A percentile compares a stretch with the other conserved stretches of the same genome.
Conservation (phyloP, 2,113 vertebrate species). For the Noctilio leporinus region DNA sequence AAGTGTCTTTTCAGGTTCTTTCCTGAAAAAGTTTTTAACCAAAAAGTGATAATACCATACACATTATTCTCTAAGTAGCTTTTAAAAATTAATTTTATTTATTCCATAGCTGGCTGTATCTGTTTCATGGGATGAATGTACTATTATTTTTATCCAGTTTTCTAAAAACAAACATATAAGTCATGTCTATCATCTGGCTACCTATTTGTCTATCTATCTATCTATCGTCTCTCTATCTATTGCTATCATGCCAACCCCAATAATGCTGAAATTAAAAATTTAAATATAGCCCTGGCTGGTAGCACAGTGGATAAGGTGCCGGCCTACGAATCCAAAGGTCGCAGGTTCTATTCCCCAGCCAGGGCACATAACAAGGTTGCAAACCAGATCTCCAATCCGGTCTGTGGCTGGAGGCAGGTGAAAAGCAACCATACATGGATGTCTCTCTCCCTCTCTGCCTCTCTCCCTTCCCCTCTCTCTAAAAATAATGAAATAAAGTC, state of each 20-base stretch:
- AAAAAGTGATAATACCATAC: background rate
- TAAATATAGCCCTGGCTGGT: too few relatives aligned
- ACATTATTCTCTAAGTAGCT: background rate
- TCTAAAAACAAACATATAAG: background rate
- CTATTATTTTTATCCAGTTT: background rate
- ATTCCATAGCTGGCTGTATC: background rate
- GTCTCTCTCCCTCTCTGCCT: too few relatives aligned
- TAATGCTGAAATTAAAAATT: background rate
- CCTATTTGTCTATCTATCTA: background rate
- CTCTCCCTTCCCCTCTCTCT: too few relatives aligned
- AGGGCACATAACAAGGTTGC: too few relatives aligned
- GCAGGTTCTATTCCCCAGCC: too few relatives aligned
- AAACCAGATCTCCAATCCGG: too few relatives aligned
- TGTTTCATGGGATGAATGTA: background rate
- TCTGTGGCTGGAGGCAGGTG: too few relatives aligned
- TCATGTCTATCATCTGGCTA: background rate
- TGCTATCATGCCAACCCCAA: background rate
- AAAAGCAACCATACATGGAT: too few relatives aligned
- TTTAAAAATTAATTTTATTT: background rate
- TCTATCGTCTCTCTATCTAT: background rate
- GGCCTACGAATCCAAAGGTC: too few relatives aligned
- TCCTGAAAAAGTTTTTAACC: background rate
- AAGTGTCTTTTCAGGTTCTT: background rate
- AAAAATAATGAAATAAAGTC: too few relatives aligned
- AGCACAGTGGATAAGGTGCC: too few relatives aligned